Base-by-base conservation (phyloP, 2,888 invertebrate species). In the Alviniconcha strummeri region DNA sequence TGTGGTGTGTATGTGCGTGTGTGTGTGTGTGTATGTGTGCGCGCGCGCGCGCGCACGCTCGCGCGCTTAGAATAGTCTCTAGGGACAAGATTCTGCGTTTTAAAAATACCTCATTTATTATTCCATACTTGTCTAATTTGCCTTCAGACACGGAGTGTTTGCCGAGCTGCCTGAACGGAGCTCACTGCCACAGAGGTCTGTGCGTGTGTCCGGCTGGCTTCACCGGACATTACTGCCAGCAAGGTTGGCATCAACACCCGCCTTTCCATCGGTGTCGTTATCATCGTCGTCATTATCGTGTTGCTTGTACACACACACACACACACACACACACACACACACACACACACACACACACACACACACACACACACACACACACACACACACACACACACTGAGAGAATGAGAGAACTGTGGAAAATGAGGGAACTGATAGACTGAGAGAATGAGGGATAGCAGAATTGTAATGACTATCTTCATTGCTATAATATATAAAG, bases 201-300 rank as follows among this genome's bases (percentile, higher is more conserved):
- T 77, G 77, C 54, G 19, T 60, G 9, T 89, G 89, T 84, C 82
- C 85, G 0, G 54, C 79, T n/a, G 89, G 89, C 8, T 89, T 88
- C 71, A 85, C 84, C 19, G 90, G 90, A 54, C 72, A 84, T 36
- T 83, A 85, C 67, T 91, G 90, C 83, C 87, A 90, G 81, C 85
- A 84, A 67, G 89, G 91, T 87, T 82, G 84, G 76, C 80, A 79
- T 64, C 83, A 82, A 64, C 80, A 72, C 57, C 81, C 82, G 52
- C 67, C 80, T 55, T 9, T 54, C 54, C 56, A 5, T 76, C 76
- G 52, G 13, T 76, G 13, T 55, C 52, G 7, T 76, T 76, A 5
- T 76, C 9, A 13, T 55, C 9, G 8, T 76, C 17, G 4, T 56
- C n/a, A 13, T 76, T n/a, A 3, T 55, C 55, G 5, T 76, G 6